Conservation (phyloP, 1,140 invertebrate species). For the Homalodisca vitripennis region DNA sequence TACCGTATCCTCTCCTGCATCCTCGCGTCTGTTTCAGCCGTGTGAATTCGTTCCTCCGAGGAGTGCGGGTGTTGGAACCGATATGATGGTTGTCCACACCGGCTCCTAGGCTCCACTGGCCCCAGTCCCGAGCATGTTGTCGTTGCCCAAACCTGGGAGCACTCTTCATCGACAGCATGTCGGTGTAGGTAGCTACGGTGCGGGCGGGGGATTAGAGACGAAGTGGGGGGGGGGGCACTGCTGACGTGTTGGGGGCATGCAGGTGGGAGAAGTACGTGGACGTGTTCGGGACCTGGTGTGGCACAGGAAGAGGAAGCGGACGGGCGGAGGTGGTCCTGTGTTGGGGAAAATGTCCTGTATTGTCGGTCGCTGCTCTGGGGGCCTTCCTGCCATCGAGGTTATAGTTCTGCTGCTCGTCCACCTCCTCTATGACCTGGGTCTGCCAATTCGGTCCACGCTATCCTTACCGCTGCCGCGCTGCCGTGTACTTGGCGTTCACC, state of each 20-base stretch:
- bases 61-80: slow-evolving; percentile 32
- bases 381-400: slow-evolving; percentile 58
- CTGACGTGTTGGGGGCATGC: slow-evolving; percentile 29
- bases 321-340: slow-evolving; percentile 26
- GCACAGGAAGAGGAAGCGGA: slow-evolving; percentile 17
- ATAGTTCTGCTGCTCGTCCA: slow-evolving; percentile 78
- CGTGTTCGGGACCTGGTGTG: slow-evolving; percentile 7
- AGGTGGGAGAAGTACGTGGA: slow-evolving; percentile 24
- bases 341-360: slow-evolving; percentile 50
- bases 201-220: slow-evolving; percentile 34
- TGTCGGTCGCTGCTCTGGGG: slow-evolving; percentile 52
- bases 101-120: slow-evolving; percentile 33
- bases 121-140: slow-evolving; percentile 36
- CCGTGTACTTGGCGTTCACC: slow-evolving; percentile 37
- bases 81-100: slow-evolving; percentile 28
- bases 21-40: slow-evolving; percentile 38
- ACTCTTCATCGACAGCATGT: slow-evolving; percentile 34
- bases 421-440: slow-evolving; percentile 78
- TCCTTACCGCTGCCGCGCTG: slow-evolving; percentile 50
- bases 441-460: slow-evolving; percentile 59
- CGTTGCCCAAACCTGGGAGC: slow-evolving; percentile 31
- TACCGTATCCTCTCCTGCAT: slow-evolving; percentile 36
- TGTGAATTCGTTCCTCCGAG: slow-evolving; percentile 40
- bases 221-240: slow-evolving; percentile 32
- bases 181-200: slow-evolving; percentile 32